A percentile compares a stretch with the other conserved stretches of the same genome.
Evolutionary conservation across 64 coral and sea anemone genomes (phyloP).

Genomic region (Montipora capricornis): DNA sequence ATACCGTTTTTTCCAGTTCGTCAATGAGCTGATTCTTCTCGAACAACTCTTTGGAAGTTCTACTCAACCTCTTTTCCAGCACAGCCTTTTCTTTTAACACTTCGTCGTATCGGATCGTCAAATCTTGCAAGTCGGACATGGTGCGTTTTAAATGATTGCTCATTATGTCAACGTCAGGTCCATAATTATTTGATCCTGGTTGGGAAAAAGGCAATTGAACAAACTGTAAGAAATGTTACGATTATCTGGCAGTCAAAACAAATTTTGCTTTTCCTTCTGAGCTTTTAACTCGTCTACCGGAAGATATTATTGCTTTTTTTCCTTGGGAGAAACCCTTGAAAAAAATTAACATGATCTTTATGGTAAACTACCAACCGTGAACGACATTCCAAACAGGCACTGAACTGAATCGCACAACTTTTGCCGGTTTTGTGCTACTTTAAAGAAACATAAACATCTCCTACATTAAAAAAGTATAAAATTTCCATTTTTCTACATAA

Average conservation of each 20-base stretch:
- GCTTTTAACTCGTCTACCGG: not conserved
- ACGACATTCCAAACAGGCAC: not conserved
- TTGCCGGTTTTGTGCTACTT: not conserved
- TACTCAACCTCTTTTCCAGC: constrained; percentile 60
- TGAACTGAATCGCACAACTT: not conserved
- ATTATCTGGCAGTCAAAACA: not conserved
- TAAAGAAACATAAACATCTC: too few relatives aligned
- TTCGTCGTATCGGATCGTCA: constrained; percentile 84
- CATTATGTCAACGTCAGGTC: constrained; percentile 86
- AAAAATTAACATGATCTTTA: not conserved
- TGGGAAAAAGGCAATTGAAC: not conserved
- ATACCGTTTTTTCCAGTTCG: constrained; percentile 75
- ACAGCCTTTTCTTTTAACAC: constrained; percentile 70
- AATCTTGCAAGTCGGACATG: constrained; percentile 85
- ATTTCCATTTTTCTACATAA: too few relatives aligned
- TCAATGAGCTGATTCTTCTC: constrained; percentile 72
- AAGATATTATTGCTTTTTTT: not conserved
- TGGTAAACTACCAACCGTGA: not conserved
- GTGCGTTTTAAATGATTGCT: constrained; percentile 86
- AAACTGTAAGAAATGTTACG: too few relatives aligned
- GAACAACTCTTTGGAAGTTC: constrained; percentile 56
- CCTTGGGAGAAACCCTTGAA: constrained; percentile 6
- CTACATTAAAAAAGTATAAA: too few relatives aligned
- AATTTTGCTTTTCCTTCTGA: not conserved
- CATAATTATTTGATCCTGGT: constrained; percentile 1